Conservation (phyloP, 2,113 vertebrate species). For the Saccopteryx bilineata region DNA sequence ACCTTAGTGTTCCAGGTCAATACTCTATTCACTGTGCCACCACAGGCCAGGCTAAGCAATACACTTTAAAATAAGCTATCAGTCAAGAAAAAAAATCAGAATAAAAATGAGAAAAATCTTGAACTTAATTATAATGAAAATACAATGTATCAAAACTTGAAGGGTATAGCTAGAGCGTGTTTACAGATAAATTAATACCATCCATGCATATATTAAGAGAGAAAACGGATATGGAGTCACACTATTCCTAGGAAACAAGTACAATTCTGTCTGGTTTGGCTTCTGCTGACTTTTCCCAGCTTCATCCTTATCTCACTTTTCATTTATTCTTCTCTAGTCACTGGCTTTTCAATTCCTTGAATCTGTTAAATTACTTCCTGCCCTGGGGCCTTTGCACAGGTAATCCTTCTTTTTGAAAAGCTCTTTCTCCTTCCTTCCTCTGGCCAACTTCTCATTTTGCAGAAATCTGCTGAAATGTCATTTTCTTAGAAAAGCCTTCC, state of each 20-base stretch:
- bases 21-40: no score
- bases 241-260: background rate
- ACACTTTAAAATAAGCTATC: background rate
- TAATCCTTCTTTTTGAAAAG: background rate
- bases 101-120: background rate
- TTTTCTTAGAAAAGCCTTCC: background rate
- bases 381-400: background rate
- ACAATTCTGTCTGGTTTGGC: background rate
- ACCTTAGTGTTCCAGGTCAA: no score
- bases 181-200: background rate
- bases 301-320: background rate
- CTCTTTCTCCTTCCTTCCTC: background rate
- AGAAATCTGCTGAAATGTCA: background rate
- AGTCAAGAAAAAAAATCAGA: constrained; percentile 18
- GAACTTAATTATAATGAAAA: constrained; percentile 53
- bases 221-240: background rate
- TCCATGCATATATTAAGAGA: background rate
- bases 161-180: background rate
- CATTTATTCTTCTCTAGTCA: background rate
- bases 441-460: background rate
- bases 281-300: background rate
- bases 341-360: background rate
- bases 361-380: background rate
- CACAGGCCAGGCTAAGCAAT: no score
- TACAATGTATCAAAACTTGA: background rate